Percentiles rank a stretch among this genome's conserved stretches.
Conservation (phyloP, 2,113 vertebrate genomes). For the Corvus cornix region DNA sequence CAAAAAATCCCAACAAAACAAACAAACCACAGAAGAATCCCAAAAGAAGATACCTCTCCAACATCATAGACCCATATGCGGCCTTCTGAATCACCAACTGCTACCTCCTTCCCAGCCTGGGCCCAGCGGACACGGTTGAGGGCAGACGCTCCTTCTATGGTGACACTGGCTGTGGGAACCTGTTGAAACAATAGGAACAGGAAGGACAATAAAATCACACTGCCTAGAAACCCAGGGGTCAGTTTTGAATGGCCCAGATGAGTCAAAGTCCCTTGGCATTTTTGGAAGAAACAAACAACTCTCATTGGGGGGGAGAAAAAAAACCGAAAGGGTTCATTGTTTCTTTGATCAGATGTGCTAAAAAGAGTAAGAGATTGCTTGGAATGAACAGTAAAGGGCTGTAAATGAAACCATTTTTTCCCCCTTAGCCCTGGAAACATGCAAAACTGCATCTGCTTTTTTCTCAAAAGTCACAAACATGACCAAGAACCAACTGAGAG, state of each 20-base stretch:
- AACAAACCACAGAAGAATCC: neutral
- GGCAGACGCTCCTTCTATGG: conserved; percentile 91
- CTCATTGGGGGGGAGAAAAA: neutral
- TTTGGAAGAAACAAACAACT: neutral
- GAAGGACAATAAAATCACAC: neutral
- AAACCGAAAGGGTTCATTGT: conserved; percentile 38
- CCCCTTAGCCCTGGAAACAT: neutral
- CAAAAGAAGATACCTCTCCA: conserved; percentile 85
- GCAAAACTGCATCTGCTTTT: neutral
- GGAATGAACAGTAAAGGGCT: neutral
- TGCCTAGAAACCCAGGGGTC: neutral
- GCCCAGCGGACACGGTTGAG: conserved; percentile 96
- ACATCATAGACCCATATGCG: conserved; percentile 97
- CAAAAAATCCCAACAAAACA: neutral
- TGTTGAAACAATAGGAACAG: conserved; percentile 56
- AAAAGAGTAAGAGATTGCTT: neutral
- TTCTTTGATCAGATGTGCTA: conserved; percentile 42
- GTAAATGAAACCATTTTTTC: neutral
- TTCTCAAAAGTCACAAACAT: neutral
- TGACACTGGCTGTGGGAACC: conserved; percentile 95
- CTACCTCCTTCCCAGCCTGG: conserved; percentile 91
- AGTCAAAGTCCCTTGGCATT: conserved; percentile 16
- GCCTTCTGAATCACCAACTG: conserved; percentile 96
- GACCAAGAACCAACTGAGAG: neutral
- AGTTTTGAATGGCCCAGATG: neutral